Base-by-base conservation (phyloP, 1,140 invertebrate genomes). In the Adoxophyes honmai region DNA sequence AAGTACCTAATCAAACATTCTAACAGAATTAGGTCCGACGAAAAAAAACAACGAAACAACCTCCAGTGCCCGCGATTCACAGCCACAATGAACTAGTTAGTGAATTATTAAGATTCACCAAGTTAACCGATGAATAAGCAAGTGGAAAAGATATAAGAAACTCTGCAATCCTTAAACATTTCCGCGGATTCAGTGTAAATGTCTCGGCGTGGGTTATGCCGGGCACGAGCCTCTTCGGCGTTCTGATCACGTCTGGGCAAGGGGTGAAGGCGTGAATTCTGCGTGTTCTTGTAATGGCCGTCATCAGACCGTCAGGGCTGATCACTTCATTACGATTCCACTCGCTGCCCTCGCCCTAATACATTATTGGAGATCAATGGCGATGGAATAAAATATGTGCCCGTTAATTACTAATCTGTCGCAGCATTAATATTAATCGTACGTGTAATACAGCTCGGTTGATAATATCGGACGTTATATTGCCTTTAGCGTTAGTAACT, bases 201-300 rank as follows among this genome's bases (percentile, higher is more conserved):
- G 16, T 13, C 11, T 13, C 5, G 36, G 36, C 11, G 10, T 13
- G 11, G 10, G 28, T 28, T 53, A 69, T 69, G 56, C 67, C n/a
- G 44, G 53, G 61, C 65, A 68, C 68, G 68, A 33, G 37, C 37
- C 21, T 44, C 57, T 66, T 54, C 21, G 37, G 42, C 11, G 51
- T 65, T 60, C 73, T 52, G 62, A 68, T 79, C 78, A 81, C 78
- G 78, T 76, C 42, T 52, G 54, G 54, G 62, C 71, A 75, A 79
- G 71, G 78, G 74, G 69, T 73, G 64, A 73, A 67, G 67, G 61
- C 64, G 72, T 66, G 70, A 79, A 78, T 75, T 73, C 66, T 55
- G 57, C 65, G 66, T 75, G 72, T 75, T 79, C 75, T 65, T 57
- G 63, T 79, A 81, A 81, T 78, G 66, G 60, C 64, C 68, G 64